Base-by-base conservation (phyloP, 2,113 vertebrate species). In the Nerophis ophidion region DNA sequence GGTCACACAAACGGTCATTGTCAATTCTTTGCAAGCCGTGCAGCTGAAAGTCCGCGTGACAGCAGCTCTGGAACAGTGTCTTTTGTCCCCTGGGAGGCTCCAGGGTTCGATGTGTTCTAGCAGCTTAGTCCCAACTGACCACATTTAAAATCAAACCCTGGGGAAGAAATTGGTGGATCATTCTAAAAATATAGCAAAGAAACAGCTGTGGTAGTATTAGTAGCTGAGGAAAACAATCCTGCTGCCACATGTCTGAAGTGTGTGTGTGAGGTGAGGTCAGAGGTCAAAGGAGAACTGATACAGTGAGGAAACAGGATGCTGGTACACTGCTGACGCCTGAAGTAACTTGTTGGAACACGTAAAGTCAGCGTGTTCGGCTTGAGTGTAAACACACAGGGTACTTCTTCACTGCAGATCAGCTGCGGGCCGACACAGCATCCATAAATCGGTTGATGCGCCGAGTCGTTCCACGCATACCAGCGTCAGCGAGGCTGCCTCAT, bases 381-480 rank as follows among this genome's bases (percentile, higher is more conserved):
- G 36, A 6, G 8, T 38, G 5, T 8, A 38, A 38, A 8, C 36
- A 38, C 36, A 38, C 36, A 7, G 7, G 36, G 26, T 26, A 2
- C 26, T 26, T 3, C 26, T 26, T 26, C 26, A 26, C 4, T 26
- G 26, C 26, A 26, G 36, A 64, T 75, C 79, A 79, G 81, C 68
- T 78, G 66, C 26, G 26, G 26, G 26, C 26, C 26, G 81, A 57
- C 38, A 13, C 33, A 65, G 74, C 76, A 73, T 74, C 58, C 65
- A 49, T 74, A 77, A 81, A 70, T 82, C 79, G 76, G 83, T 79
- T 75, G 77, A 76, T 74, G 70, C 70, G 70, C 35, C 11, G 3
- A 51, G 68, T 65, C 61, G 72, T 74, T 75, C 65, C 75, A 78
- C 62, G 66, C 83, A 88, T 81, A 73, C 82, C 81, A 71, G 47